Percentiles rank a stretch among this genome's conserved stretches.
phyloP scores from a whole-genome alignment of 2,113 vertebrate genomes.

The Aix galericulata region DNA sequence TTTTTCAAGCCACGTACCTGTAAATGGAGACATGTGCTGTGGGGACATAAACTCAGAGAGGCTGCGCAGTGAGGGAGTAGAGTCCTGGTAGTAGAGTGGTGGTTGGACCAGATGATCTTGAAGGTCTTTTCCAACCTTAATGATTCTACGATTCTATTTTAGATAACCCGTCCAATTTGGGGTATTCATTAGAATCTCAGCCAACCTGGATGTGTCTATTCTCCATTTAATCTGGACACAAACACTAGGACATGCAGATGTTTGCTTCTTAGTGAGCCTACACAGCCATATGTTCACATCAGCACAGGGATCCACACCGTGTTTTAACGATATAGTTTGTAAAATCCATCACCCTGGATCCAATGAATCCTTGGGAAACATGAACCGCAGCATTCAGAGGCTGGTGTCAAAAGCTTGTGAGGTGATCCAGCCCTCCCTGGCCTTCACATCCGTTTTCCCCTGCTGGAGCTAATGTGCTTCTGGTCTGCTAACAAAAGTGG shows the following conservation, averaged over 20 bases:
- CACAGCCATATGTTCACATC: background rate
- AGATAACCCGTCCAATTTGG: too few relatives aligned
- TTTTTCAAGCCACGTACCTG: background rate
- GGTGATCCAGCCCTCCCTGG: background rate
- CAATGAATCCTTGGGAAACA: background rate
- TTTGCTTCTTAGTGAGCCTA: background rate
- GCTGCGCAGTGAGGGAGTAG: background rate
- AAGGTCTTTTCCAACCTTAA: too few relatives aligned
- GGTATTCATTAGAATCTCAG: background rate
- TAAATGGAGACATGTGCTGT: background rate
- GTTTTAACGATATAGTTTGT: background rate
- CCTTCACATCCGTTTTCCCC: background rate
- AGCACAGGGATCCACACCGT: background rate
- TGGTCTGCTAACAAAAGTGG: background rate
- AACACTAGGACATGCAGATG: background rate
- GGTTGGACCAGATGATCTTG: too few relatives aligned
- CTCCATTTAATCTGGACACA: background rate
- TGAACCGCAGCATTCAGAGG: background rate
- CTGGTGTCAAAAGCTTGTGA: background rate
- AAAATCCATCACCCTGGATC: background rate
- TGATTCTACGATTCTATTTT: too few relatives aligned
- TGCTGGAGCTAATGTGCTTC: background rate
- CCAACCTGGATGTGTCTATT: background rate
- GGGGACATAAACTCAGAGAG: background rate
- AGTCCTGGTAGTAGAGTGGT: background rate